A percentile compares a stretch with the other conserved stretches of the same genome.
These are phyloP conservation scores for Distichodus sexfasciatus DNA, from an alignment of 2,797 vertebrate genomes.

Conservation along the genomic window DNA sequence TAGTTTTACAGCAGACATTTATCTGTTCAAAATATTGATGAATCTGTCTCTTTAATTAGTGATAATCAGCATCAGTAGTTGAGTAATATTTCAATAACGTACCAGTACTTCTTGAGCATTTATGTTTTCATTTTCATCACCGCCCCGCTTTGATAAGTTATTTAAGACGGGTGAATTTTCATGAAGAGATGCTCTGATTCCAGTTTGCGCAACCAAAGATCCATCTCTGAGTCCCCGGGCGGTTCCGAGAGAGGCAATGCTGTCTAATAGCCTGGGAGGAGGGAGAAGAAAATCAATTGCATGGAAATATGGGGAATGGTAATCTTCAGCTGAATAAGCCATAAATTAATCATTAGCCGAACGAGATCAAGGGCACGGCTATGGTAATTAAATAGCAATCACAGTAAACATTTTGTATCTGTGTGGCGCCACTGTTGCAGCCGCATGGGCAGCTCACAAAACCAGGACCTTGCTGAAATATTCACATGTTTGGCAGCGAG, in stretches of 20 bases:
- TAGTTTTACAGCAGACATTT: no score
- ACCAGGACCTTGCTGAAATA: conserved; percentile 23
- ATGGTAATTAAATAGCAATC: conserved; percentile 44
- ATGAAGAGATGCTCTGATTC: conserved; percentile 1
- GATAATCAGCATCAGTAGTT: no score
- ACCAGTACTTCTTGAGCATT: no score
- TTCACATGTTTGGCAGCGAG: conserved; percentile 2
- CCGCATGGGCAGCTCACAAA: conserved; percentile 2
- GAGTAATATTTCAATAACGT: no score
- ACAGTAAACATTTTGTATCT: conserved; percentile 41
- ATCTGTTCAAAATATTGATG: no score
- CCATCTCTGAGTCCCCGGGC: conserved; percentile 8
- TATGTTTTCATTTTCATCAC: no score
- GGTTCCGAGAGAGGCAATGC: background rate
- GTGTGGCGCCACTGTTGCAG: conserved; percentile 6
- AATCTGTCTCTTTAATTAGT: no score
- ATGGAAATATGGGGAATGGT: conserved; percentile 43
- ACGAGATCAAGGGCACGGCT: conserved; percentile 39
- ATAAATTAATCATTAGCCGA: conserved; percentile 43
- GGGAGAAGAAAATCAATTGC: conserved; percentile 39
- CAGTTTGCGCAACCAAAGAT: conserved; percentile 19
- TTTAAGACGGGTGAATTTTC: conserved; percentile 14
- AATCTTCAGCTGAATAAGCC: conserved; percentile 27
- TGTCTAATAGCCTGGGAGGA: conserved; percentile 24
- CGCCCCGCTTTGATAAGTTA: no score